phyloP scores from a whole-genome alignment of 2,888 invertebrate species.

The Prenolepis imparis region DNA sequence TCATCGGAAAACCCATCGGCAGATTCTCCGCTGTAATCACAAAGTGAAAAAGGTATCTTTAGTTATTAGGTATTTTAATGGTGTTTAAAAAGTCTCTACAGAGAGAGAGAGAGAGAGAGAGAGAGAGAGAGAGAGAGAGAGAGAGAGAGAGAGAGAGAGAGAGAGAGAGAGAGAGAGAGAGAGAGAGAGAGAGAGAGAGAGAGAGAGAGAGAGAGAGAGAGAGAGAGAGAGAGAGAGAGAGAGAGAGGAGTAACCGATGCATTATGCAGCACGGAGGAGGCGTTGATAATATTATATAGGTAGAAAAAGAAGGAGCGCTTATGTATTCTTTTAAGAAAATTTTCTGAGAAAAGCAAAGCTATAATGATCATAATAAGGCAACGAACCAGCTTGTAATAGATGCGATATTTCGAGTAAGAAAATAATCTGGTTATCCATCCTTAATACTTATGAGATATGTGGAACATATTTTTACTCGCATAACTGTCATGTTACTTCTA shows the following conservation, averaged over 20 bases:
- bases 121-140: too few species aligned
- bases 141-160: too few species aligned
- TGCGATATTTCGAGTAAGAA: neutral
- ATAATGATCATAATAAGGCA: constrained; percentile 5
- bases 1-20: constrained; percentile 96
- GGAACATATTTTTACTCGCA: neutral
- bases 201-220: neutral
- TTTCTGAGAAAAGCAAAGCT: neutral
- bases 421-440: neutral
- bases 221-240: neutral
- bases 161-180: too few species aligned
- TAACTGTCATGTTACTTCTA: neutral
- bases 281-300: neutral
- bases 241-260: neutral
- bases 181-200: neutral
- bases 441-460: neutral
- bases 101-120: neutral
- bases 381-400: neutral
- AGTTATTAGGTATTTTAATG: neutral
- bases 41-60: constrained; percentile 17
- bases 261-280: constrained; percentile 10
- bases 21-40: constrained; percentile 92
- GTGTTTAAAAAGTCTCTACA: constrained; percentile 2
- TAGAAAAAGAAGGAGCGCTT: constrained; percentile 4
- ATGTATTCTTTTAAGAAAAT: constrained; percentile 24